These are phyloP conservation scores for Scaptomyza reducta DNA, from an alignment of 2,888 invertebrate genomes.

Conservation along the genomic window DNA sequence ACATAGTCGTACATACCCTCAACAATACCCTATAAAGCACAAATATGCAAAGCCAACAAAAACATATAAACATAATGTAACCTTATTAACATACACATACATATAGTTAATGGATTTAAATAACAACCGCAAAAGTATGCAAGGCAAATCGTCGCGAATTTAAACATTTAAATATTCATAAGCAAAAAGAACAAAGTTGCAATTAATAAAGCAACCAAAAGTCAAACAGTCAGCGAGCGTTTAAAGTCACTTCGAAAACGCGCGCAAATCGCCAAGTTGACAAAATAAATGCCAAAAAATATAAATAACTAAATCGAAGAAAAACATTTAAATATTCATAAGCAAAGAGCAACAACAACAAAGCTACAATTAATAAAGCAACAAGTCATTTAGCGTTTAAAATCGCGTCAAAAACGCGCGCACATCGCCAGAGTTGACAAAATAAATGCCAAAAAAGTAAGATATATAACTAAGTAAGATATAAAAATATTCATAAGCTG, in stretches of 20 bases:
- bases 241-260: conserved; percentile 25
- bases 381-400: too few species aligned
- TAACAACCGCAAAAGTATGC: conserved; percentile 69
- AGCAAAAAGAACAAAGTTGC: conserved; percentile 7
- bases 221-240: conserved; percentile 28
- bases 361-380: too few species aligned
- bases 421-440: too few species aligned
- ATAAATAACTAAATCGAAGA: too few species aligned
- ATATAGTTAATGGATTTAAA: conserved; percentile 25
- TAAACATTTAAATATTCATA: conserved; percentile 22
- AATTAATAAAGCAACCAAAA: conserved; percentile 27
- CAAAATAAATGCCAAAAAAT: too few species aligned
- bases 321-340: too few species aligned
- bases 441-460: too few species aligned
- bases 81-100: background rate
- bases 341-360: too few species aligned
- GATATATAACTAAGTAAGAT: too few species aligned
- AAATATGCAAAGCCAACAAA: conserved; percentile 31
- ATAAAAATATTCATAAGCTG: too few species aligned
- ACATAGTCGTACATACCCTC: background rate
- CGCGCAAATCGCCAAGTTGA: conserved; percentile 12
- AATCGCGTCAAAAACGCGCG: too few species aligned
- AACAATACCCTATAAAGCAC: conserved; percentile 7
- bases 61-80: too few species aligned
- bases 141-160: conserved; percentile 24